Evolutionary conservation across 2,888 invertebrate species (phyloP).

Genomic region (Noctua fimbriata): DNA sequence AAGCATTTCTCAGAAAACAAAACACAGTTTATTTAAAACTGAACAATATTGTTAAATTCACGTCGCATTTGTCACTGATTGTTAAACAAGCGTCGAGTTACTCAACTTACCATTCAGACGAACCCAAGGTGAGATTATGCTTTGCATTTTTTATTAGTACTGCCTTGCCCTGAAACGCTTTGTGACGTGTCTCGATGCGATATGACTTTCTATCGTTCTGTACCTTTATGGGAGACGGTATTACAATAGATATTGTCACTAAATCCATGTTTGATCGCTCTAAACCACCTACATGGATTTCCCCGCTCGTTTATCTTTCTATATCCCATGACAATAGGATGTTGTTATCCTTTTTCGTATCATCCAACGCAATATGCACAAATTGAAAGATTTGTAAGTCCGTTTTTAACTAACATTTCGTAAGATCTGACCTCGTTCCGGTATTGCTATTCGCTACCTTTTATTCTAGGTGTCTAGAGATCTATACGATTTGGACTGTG

Average conservation of each 20-base stretch:
- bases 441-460: conserved; percentile 35
- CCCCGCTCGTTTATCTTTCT: conserved; percentile 6
- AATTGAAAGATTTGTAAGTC: conserved; percentile 18
- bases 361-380: conserved; percentile 12
- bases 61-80: conserved; percentile 57
- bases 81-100: conserved; percentile 67
- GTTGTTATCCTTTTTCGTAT: conserved; percentile 32
- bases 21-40: conserved; percentile 42
- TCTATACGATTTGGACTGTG: conserved; percentile 36
- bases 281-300: conserved; percentile 5
- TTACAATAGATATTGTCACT: conserved; percentile 30
- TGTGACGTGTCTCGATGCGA: conserved; percentile 65
- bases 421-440: conserved; percentile 49
- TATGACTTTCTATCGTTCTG: conserved; percentile 63
- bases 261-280: background rate
- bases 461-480: conserved; percentile 38
- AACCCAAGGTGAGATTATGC: conserved; percentile 76
- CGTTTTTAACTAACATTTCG: conserved; percentile 33
- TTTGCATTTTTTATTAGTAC: conserved; percentile 77
- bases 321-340: conserved; percentile 10
- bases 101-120: conserved; percentile 73
- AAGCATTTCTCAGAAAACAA: conserved; percentile 22
- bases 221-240: conserved; percentile 27
- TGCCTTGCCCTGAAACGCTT: conserved; percentile 75
- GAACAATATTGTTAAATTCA: conserved; percentile 56